Base-by-base conservation (phyloP, 2,888 invertebrate genomes). In the Euplagia quadripunctaria region DNA sequence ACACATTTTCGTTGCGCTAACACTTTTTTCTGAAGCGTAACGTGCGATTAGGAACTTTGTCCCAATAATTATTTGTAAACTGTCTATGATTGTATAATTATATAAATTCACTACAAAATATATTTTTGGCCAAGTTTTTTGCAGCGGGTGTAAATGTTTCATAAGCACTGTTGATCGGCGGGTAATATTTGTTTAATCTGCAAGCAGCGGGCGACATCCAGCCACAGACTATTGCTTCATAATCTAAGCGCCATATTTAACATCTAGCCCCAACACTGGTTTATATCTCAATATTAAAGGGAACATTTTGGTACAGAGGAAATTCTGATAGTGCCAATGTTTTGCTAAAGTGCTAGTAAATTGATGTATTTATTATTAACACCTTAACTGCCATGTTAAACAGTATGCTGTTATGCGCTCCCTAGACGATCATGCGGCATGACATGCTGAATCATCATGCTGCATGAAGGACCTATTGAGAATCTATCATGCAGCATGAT, bases 181-280 rank as follows among this genome's bases (percentile, higher is more conserved):
- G 90, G 94, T 94, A 94, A 95, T 95, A 95, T 95, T 95, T 95
- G 95, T 94, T 94, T 94, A 95, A 95, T 95, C 95, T 94, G 89
- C 92, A 91, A 87, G 89, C 89, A 74, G 80, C 81, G 82, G 85
- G 90, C 92, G 93, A 90, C 93, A 90, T 89, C 90, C 91, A 86
- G 86, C 92, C 91, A 79, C 90, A 87, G 92, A 90, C 91, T 94
- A 93, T 93, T 92, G 93, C 91, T 83, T 76, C 88, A 94, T 94
- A 92, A 94, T 94, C 93, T 93, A 88, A 89, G 89, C 90, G 89
- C 88, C 90, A 91, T 91, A 93, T 93, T 93, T 90, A 93, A 92
- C 90, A 87, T 89, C 86, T 82, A 84, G 82, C 74, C 76, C 74
- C 71, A 77, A 82, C 77, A 70, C 73, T 79, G 76, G 71, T 74